Evolutionary conservation across 1,140 invertebrate genomes (phyloP), one percentile per base, ranked within the genome.

Genomic region (Diorhabda carinulata): DNA sequence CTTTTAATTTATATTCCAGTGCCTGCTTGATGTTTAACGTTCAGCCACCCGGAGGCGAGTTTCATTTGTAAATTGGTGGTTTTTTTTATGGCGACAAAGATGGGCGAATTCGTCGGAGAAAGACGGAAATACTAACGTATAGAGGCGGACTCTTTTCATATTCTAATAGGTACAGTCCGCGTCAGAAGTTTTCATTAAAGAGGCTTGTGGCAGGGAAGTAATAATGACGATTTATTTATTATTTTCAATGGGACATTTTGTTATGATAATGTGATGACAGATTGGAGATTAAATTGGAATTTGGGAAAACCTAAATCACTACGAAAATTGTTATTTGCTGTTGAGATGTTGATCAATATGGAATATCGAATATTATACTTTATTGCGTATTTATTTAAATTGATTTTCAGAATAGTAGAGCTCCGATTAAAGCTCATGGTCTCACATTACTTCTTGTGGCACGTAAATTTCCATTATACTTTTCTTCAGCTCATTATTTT

Each of bases 1-100:
- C 76, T 77, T 78, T 78, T 78, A 78, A 78, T 78, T 78, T 78
- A 75, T 74, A 76, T 78, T 76, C 75, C 66, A 62, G 43, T 71
- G 66, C 68, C 45, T 65, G 70, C 70, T 69, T 64, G 72, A 73
- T 75, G 71, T 77, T 77, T 78, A 74, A 76, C 72, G 72, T 73
- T 71, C 73, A 73, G 71, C 74, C 72, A 71, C 67, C 70, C 47
- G 52, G 56, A 57, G 52, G 41, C 47, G 45, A 57, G 47, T 57
- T 61, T 68, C 77, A 78, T 75, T 76, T 75, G 68, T 74, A 76
- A 77, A 77, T 76, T 77, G 76, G 64, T 69, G 76, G 71, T 74
- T 76, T 73, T 72, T 76, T 70, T 66, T 67, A 63, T 74, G 70
- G 57, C 66, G 62, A 68, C 58, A 42, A 40, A 57, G 60, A 71